Conservation (phyloP, 2,113 vertebrate genomes). For the Leptocoma aspasia region DNA sequence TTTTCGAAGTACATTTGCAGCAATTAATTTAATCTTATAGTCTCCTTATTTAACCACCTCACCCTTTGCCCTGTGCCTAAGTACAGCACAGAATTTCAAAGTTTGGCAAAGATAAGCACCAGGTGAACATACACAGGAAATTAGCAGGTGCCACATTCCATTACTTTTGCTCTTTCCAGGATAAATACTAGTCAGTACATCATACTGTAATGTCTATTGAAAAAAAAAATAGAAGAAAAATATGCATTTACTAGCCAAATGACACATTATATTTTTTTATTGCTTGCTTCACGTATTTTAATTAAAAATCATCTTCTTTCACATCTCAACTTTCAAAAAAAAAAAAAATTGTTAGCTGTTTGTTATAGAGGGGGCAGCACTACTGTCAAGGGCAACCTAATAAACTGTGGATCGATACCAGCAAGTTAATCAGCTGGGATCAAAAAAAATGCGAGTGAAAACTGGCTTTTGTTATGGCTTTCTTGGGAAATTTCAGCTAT, state of each 20-base stretch:
- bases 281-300: conserved; percentile 1
- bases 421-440: neutral
- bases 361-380: neutral
- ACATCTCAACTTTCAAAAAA: neutral
- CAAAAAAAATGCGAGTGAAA: neutral
- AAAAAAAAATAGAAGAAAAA: neutral
- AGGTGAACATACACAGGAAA: neutral
- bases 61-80: neutral
- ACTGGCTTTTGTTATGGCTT: neutral
- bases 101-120: conserved; percentile 33
- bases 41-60: neutral
- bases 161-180: neutral
- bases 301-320: neutral
- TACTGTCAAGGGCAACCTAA: neutral
- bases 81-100: neutral
- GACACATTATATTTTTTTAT: neutral
- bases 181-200: neutral
- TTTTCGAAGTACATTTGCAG: conserved; percentile 23
- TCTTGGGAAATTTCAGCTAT: neutral
- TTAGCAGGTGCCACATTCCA: neutral
- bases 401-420: neutral
- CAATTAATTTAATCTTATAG: neutral
- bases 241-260: neutral
- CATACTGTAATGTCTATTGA: neutral
- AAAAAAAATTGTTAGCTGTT: neutral